Conservation (phyloP, 2,888 invertebrate genomes). For the Drosophila birchii region DNA sequence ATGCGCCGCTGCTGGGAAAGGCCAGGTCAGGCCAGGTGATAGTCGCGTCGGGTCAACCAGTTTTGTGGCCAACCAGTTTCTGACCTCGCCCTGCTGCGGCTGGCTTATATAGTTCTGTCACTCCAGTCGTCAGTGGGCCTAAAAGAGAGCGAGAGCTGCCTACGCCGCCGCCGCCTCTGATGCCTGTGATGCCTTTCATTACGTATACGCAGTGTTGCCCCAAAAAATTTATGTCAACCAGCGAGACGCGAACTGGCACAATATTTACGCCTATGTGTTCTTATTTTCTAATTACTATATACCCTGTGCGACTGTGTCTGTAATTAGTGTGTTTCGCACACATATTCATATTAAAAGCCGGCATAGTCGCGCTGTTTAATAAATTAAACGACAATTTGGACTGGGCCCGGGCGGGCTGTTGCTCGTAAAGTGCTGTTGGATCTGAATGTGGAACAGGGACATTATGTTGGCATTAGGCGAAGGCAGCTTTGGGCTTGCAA, state of each 20-base stretch:
- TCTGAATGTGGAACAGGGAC: constrained; percentile 40
- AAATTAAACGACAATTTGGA: constrained; percentile 79
- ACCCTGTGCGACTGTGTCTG: constrained; percentile 25
- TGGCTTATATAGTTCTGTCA: constrained; percentile 39
- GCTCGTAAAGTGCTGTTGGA: constrained; percentile 65
- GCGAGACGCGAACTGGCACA: constrained; percentile 31
- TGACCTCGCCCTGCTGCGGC: constrained; percentile 13
- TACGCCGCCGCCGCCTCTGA: constrained; percentile 1
- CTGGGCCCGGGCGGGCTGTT: constrained; percentile 51
- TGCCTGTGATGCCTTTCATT: constrained; percentile 26
- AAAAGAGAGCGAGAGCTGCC: constrained; percentile 22
- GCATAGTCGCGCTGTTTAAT: constrained; percentile 68
- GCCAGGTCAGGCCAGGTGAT: constrained; percentile 63
- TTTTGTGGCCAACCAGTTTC: constrained; percentile 58
- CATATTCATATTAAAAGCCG: constrained; percentile 72
- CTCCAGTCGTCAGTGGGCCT: constrained; percentile 7
- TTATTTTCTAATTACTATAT: constrained; percentile 71
- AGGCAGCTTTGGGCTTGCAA: constrained; percentile 62
- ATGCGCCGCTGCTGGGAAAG: constrained; percentile 42
- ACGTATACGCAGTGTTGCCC: constrained; percentile 56
- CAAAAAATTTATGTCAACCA: constrained; percentile 42
- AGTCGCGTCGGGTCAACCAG: constrained; percentile 55
- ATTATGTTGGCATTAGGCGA: constrained; percentile 60
- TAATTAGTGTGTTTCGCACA: constrained; percentile 74
- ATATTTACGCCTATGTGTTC: constrained; percentile 38